Base-by-base conservation (phyloP, 2,113 vertebrate species). In the Gulo gulo region DNA sequence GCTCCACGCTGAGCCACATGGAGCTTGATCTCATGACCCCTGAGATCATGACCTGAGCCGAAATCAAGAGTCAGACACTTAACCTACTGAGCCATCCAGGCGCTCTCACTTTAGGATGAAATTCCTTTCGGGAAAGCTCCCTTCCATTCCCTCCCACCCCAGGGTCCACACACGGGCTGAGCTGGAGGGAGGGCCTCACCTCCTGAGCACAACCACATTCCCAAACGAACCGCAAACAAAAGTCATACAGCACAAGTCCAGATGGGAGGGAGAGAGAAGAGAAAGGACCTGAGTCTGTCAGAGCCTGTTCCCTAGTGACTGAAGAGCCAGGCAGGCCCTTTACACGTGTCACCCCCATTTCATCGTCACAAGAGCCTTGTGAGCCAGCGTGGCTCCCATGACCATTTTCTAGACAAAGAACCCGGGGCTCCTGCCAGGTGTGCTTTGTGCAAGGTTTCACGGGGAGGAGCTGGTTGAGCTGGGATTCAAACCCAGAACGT, bases 161-260 rank as follows among this genome's bases (percentile, higher is more conserved):
- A 3, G 0, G 29, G 9, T 91, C n/a, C 71, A 6, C 47, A 1
- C 47, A 20, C 7, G 1, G 45, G 67, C 67, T 76, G 31, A n/a
- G 34, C 23, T 42, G 52, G n/a, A 61, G 42, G 18, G n/a, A 2
- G 16, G 36, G 8, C 61, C 91, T 84, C 71, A 39, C 86, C 76
- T 98, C 88, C 96, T 98, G 95, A 98, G 81, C 69, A 83, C 74
- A 98, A 86, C 98, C 96, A 93, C 97, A 97, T 95, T 97, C 97
- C 97, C 93, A 94, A 93, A 67, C 65, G 95, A 98, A 97, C 93
- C 95, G 86, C 94, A 91, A 24, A 18, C 29, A 6, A 18, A 96
- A 97, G 98, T 93, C 52, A 10, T 39, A 34, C 0, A 3, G 26
- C 61, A 4, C 39, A 42, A 61, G 36, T 6, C 39, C 10, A 12